A percentile compares a stretch with the other conserved stretches of the same genome.
Conservation (phyloP, 2,797 vertebrate genomes). For the Spinus olivaceus region DNA sequence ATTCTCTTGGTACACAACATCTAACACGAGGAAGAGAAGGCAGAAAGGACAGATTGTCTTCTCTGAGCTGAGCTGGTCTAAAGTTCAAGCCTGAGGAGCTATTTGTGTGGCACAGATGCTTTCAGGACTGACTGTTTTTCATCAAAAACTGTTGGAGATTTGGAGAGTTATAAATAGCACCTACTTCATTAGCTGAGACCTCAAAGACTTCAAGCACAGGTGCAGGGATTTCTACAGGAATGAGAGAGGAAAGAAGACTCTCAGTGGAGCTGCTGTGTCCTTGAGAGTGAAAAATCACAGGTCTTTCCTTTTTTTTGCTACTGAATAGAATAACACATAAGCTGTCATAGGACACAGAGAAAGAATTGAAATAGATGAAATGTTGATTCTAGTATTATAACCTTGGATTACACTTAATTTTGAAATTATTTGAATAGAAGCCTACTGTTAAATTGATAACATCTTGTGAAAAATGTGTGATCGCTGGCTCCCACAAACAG, state of each 20-base stretch:
- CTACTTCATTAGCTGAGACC: constrained; percentile 14
- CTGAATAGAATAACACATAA: not conserved
- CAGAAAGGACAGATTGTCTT: not conserved
- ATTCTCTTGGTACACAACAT: not conserved
- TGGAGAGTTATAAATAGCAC: constrained; percentile 63
- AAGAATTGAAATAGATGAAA: not conserved
- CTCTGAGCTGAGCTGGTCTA: not conserved
- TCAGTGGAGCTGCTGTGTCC: constrained; percentile 4
- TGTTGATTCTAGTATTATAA: not conserved
- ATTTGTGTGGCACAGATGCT: constrained; percentile 45
- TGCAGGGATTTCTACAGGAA: constrained; percentile 42
- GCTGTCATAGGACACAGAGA: not conserved
- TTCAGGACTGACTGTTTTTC: constrained; percentile 24
- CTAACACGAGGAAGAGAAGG: not conserved
- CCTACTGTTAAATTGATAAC: not conserved
- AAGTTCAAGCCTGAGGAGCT: constrained; percentile 14
- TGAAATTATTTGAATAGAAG: not conserved
- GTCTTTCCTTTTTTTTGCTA: not conserved
- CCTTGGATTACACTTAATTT: not conserved
- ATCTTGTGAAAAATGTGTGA: not conserved
- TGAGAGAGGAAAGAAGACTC: constrained; percentile 32
- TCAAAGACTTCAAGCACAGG: constrained; percentile 48
- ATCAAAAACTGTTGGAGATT: constrained; percentile 55
- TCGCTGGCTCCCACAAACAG: not conserved
- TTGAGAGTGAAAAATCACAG: constrained; percentile 45